Base-by-base conservation (phyloP, 2,797 vertebrate genomes). In the Odontamblyopus lacepedii region DNA sequence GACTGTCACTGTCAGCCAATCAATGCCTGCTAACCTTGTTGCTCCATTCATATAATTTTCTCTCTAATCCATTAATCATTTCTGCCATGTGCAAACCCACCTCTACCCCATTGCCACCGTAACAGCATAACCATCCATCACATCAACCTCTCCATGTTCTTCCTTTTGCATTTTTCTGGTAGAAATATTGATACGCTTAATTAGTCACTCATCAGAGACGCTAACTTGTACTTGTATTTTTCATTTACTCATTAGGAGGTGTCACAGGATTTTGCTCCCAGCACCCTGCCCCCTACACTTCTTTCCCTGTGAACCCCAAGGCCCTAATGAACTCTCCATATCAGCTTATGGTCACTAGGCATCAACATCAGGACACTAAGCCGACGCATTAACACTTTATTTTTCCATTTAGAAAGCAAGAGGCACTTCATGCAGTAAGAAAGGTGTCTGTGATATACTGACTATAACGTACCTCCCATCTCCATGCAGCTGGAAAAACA, bases 301-400 rank as follows among this genome's bases (percentile, higher is more conserved):
- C 76, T 56, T 23, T 38, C 48, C 64, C 85, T 87, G 85, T 91
- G 83, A 88, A 83, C 84, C 13, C 76, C 1, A 2, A 76, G 71
- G 78, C 56, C 75, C 71, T 87, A 85, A 87, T 79, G 75, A 88
- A 82, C 76, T 78, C 73, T 81, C 69, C 53, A 70, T 83, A 79
- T 79, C 76, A 76, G 73, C 78, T 81, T 68, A 57, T 66, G 71
- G 81, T 85, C 77, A 77, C 77, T 78, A 75, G 6, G 70, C 67
- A 67, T 76, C 71, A 81, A 41, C 69, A 57, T 74, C 69, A 86
- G 75, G 41, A 62, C 74, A 30, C 35, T 38, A 6, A 66, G 23
- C 11, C 68, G 32, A 64, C 7, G 68, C 11, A 41, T 72, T 18
- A 56, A 56, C 35, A 57, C 13, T 59, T 59, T 59, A 59, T 4